Base-by-base conservation (phyloP, 2,888 invertebrate species). In the Melinopterus prodromus region DNA sequence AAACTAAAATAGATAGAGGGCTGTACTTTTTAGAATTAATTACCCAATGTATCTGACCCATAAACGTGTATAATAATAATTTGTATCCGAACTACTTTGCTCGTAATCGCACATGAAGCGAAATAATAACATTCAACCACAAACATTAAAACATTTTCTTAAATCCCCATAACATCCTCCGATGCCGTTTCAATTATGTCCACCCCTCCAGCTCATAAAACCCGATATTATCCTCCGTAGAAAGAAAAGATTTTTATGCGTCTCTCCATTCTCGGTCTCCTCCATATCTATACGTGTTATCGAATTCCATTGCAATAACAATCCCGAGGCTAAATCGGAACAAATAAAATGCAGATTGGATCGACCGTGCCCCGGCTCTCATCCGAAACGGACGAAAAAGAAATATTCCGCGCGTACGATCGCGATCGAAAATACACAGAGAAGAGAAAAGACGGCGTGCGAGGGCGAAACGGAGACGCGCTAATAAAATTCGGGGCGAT, bases 101-200 rank as follows among this genome's bases (percentile, higher is more conserved):
- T n/a, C n/a, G n/a, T n/a, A n/a, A n/a, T n/a, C n/a, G n/a, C n/a
- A n/a, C n/a, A n/a, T n/a, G n/a, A n/a, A n/a, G n/a, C n/a, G n/a
- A n/a, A n/a, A n/a, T n/a, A n/a, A n/a, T n/a, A n/a, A n/a, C n/a
- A n/a, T n/a, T n/a, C n/a, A n/a, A n/a, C n/a, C n/a, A n/a, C n/a
- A n/a, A n/a, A n/a, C n/a, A n/a, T n/a, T n/a, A n/a, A n/a, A n/a
- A n/a, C n/a, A n/a, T n/a, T n/a, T n/a, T n/a, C n/a, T n/a, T n/a
- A n/a, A n/a, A n/a, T n/a, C n/a, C n/a, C n/a, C 75, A 76, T 71
- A 79, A 75, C 76, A 70, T 38, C 15, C 26, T n/a, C n/a, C 12
- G 70, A 79, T 36, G 35, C 36, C 69, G 78, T 16, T 70, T 69
- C 36, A 53, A 53, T 53, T 53, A 53, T 53, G 53, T 53, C 53